phyloP scores from a whole-genome alignment of 2,797 vertebrate genomes.

The Pteronotus mesoamericanus region DNA sequence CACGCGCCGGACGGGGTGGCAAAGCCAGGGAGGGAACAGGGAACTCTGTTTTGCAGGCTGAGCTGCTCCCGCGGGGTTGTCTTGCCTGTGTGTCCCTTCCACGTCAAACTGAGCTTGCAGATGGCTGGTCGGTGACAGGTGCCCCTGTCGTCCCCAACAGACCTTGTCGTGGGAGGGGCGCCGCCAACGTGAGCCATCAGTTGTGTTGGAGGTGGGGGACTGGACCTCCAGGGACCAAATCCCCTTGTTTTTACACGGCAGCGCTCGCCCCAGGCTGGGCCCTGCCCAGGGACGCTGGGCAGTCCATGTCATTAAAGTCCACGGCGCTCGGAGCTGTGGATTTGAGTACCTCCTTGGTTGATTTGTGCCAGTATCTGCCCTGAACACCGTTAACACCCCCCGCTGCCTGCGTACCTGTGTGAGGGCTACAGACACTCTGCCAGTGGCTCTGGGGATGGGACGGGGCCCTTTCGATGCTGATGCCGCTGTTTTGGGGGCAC shows the following conservation, averaged over 20 bases:
- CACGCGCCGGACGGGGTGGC: too few relatives aligned
- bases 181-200: accelerated
- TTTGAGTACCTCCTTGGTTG: too few relatives aligned
- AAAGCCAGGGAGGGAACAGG: too few relatives aligned
- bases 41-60: too few relatives aligned
- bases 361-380: not conserved
- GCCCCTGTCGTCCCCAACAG: accelerated
- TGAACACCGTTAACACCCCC: not conserved
- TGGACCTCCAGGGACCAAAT: not conserved
- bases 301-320: too few relatives aligned
- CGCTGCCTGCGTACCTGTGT: not conserved
- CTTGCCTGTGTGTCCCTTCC: not conserved
- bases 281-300: accelerated
- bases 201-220: too few relatives aligned
- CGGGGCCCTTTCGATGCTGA: not conserved
- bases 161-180: too few relatives aligned
- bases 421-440: too few relatives aligned
- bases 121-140: accelerated
- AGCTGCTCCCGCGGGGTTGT: not conserved
- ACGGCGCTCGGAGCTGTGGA: too few relatives aligned
- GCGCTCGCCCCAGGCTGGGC: accelerated
- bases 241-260: not conserved
- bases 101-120: accelerated
- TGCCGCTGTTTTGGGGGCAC: not conserved
- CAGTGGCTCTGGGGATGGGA: accelerated